These are phyloP conservation scores for Grammomys surdaster DNA, from an alignment of 2,113 vertebrate genomes.

Conservation along the genomic window DNA sequence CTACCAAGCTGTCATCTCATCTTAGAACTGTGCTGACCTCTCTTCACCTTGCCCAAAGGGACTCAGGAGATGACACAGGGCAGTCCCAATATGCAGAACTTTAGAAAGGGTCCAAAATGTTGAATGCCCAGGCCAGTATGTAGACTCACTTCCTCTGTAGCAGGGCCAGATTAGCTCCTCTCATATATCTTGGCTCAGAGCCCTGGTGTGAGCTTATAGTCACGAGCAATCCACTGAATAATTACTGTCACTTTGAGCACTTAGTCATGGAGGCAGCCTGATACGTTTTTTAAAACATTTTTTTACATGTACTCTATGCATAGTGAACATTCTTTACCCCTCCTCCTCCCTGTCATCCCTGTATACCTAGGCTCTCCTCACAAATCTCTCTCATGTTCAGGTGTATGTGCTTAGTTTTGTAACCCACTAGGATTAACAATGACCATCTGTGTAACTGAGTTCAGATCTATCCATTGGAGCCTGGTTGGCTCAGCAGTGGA, in stretches of 20 bases:
- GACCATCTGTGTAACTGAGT: neutral
- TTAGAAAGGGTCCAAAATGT: neutral
- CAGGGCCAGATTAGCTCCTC: neutral
- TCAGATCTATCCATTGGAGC: neutral
- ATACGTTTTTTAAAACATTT: neutral
- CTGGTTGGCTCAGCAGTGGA: neutral
- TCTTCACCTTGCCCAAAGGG: neutral
- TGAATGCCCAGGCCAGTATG: neutral
- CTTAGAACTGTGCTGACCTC: neutral
- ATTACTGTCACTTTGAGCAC: neutral
- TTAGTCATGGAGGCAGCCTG: neutral
- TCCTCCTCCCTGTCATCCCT: neutral
- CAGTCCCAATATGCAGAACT: neutral
- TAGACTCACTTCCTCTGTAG: neutral
- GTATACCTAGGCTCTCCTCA: neutral
- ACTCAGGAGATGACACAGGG: neutral
- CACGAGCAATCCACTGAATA: neutral
- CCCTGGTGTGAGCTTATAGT: neutral
- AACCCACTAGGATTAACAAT: neutral
- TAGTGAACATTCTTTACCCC: neutral
- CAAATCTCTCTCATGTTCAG: neutral
- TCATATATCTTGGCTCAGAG: neutral
- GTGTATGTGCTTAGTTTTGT: neutral
- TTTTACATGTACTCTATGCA: neutral
- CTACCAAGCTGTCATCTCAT: neutral